Evolutionary conservation across 1,140 invertebrate genomes (phyloP), one percentile per base, ranked within the genome.

Genomic region (Brachionus asplanchnoidis): DNA sequence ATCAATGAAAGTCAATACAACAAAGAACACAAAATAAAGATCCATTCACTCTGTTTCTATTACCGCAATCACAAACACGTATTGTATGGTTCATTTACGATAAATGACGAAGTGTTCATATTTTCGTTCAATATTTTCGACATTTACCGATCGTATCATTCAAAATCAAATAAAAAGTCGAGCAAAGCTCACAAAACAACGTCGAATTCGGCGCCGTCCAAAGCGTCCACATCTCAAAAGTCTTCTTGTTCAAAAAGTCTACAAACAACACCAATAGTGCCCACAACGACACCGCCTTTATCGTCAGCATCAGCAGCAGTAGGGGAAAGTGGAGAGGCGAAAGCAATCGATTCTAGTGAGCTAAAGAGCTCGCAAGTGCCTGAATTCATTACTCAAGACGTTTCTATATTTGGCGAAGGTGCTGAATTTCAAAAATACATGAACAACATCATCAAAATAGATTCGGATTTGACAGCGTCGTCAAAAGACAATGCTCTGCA

Each of bases 81-180:
- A 40, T 46, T 82, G 20, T 82, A 82, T 32, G 79, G 79, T 12
- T 60, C 79, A 9, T 82, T 82, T 46, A 65, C 53, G 3, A 82
- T 82, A 11, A 68, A 68, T 26, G 79, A 82, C 53, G 79, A 82
- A 68, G 53, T 82, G 9, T 82, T 82, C n/a, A 82, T 82, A 6
- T 82, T 82, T 68, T 82, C 79, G n/a, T 82, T 82, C 14, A 82
- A 82, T 26, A 82, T 82, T 65, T 82, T 82, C 26, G 79, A 82
- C 20, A 82, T 82, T 65, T 82, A 65, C 40, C 50, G 79, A 3
- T 82, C 79, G 2, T 82, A 82, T 82, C 79, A 82, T 44, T 82
- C 79, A n/a, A 82, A 82, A 82, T 82, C 79, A 28, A 82, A 82
- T 20, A 82, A 82, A 44, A 82, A 82, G 26, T 32, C 79, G 14